Evolutionary conservation across 2,113 vertebrate species (phyloP).

Genomic region (Ctenodactylus gundi): DNA sequence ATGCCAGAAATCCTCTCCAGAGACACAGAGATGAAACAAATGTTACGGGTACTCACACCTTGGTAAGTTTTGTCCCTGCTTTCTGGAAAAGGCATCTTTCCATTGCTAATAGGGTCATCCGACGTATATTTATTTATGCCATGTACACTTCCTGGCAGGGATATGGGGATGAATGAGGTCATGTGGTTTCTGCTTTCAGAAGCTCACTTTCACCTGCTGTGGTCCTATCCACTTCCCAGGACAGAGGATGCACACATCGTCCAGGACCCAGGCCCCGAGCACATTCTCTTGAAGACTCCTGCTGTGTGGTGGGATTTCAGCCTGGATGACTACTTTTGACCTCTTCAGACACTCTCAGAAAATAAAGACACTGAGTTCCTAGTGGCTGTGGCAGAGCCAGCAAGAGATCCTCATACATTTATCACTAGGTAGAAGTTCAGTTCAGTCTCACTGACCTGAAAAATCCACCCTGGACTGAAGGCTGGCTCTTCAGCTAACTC

Average conservation of each 20-base stretch:
- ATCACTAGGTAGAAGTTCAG: constrained; percentile 41
- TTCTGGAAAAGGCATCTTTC: background rate
- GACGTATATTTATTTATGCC: background rate
- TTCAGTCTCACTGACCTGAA: constrained; percentile 66
- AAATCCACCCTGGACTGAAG: constrained; percentile 59
- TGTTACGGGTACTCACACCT: background rate
- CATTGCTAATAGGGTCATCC: background rate
- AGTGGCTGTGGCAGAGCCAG: constrained; percentile 43
- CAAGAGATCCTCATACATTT: constrained; percentile 23
- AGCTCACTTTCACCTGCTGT: background rate
- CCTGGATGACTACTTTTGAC: background rate
- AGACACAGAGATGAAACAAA: background rate
- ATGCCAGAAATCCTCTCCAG: background rate
- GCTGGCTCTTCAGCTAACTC: constrained; percentile 37
- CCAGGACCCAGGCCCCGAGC: background rate
- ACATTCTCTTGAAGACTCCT: background rate
- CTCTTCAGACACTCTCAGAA: background rate
- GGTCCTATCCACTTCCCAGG: background rate
- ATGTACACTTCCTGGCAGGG: background rate
- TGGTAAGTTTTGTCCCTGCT: background rate
- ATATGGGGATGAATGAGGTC: background rate
- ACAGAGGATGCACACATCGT: background rate
- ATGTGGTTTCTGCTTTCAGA: background rate
- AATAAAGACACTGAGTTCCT: constrained; percentile 46
- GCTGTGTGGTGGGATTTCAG: background rate